These are phyloP conservation scores for Bimastos eiseni DNA, from an alignment of 2,888 invertebrate genomes.

Conservation along the genomic window DNA sequence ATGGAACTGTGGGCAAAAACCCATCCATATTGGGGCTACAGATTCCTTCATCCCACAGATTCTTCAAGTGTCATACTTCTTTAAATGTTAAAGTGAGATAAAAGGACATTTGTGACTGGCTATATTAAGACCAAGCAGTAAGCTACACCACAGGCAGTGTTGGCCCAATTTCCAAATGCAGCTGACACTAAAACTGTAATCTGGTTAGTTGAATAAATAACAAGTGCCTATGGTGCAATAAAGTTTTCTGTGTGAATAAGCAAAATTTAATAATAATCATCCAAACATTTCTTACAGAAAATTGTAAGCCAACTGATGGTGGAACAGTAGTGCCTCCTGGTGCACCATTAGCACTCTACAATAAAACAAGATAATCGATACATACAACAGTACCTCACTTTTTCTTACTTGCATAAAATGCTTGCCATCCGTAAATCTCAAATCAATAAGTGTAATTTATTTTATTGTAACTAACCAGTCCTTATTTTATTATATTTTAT, in stretches of 20 bases:
- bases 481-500: neutral
- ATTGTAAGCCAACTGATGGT: constrained; percentile 14
- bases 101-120: too few relatives aligned
- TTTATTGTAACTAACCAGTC: neutral
- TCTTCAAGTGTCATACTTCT: too few relatives aligned
- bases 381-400: neutral
- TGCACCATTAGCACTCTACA: constrained; percentile 19
- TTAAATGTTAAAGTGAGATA: too few relatives aligned
- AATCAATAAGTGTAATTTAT: neutral
- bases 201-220: too few relatives aligned
- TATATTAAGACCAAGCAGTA: too few relatives aligned
- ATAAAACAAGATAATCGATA: neutral
- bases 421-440: neutral
- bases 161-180: too few relatives aligned
- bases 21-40: too few relatives aligned
- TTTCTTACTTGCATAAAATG: neutral
- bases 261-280: neutral
- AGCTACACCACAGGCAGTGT: too few relatives aligned
- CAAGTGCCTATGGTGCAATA: neutral
- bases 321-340: constrained; percentile 8
- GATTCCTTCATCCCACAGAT: too few relatives aligned
- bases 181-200: too few relatives aligned
- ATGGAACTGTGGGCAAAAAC: too few relatives aligned
- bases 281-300: constrained; percentile 17
- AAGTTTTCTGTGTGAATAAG: neutral